Conservation (phyloP, 23 tunicate species). For the Ciona savignyi region DNA sequence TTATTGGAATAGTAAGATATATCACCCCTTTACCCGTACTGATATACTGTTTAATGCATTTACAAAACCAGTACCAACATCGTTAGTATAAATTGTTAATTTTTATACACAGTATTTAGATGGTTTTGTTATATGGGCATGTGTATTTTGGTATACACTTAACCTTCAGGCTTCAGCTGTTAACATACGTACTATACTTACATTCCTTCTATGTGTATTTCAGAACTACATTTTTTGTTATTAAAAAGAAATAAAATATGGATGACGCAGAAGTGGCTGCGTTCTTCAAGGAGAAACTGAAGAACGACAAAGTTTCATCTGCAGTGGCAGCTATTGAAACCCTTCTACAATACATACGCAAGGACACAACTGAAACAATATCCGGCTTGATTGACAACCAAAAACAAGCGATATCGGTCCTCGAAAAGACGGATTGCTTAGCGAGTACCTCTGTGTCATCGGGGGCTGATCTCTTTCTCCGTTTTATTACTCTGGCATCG, state of each 20-base stretch:
- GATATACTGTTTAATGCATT: too few relatives aligned
- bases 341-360: conserved; percentile 55
- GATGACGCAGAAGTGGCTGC: conserved; percentile 33
- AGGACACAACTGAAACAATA: conserved; percentile 62
- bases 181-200: too few relatives aligned
- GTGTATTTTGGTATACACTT: too few relatives aligned
- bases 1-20: too few relatives aligned
- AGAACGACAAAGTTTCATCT: conserved; percentile 42
- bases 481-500: conserved; percentile 88
- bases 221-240: not conserved
- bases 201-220: too few relatives aligned
- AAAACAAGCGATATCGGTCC: conserved; percentile 40
- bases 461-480: conserved; percentile 82
- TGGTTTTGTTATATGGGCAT: too few relatives aligned
- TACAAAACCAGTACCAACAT: too few relatives aligned
- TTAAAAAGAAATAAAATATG: too few relatives aligned
- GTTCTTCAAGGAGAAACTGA: conserved; percentile 44
- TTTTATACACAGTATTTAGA: too few relatives aligned
- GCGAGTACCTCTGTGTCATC: conserved; percentile 92
- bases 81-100: too few relatives aligned
- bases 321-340: conserved; percentile 89
- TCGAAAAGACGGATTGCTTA: conserved; percentile 61
- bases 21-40: too few relatives aligned
- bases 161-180: too few relatives aligned
- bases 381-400: conserved; percentile 56